phyloP scores from a whole-genome alignment of 1,140 invertebrate species.

The Dendrolimus kikuchii region DNA sequence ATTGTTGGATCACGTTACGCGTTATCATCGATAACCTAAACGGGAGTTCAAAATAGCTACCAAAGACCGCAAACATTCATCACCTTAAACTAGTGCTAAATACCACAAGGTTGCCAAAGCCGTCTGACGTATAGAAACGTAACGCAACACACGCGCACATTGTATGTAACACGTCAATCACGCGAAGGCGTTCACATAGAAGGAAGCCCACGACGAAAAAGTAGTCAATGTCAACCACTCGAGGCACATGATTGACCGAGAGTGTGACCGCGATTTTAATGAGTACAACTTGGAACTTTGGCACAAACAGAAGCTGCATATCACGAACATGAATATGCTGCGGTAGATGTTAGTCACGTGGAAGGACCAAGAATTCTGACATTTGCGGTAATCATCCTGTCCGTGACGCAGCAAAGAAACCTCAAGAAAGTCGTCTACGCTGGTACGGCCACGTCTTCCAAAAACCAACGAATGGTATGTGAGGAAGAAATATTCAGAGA shows the following conservation, averaged over 20 bases:
- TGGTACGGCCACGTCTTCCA: slow-evolving; percentile 11
- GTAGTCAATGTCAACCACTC: slow-evolving; percentile 45
- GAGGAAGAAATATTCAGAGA: no score
- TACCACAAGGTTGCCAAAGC: slow-evolving; percentile 13
- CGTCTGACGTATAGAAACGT: slow-evolving; percentile 23
- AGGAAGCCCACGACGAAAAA: slow-evolving; percentile 43
- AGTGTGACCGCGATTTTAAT: slow-evolving; percentile 16
- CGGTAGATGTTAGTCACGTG: no score
- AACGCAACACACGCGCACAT: slow-evolving; percentile 19
- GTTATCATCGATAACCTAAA: no score
- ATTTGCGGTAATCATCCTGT: no score
- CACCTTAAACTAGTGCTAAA: slow-evolving; percentile 14
- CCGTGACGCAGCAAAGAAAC: no score
- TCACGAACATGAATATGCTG: no score
- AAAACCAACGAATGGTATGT: background rate
- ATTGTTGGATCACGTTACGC: slow-evolving; percentile 2
- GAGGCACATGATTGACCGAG: slow-evolving; percentile 32
- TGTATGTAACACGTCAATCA: slow-evolving; percentile 33
- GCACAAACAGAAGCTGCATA: slow-evolving; percentile 5
- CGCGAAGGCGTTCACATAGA: slow-evolving; percentile 23
- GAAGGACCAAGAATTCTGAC: no score
- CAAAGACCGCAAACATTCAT: slow-evolving; percentile 10
- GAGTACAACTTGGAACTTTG: no score
- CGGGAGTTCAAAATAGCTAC: no score
- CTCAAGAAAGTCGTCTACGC: background rate